Conservation (phyloP, 1,140 invertebrate species). For the Ceratina australensis region DNA sequence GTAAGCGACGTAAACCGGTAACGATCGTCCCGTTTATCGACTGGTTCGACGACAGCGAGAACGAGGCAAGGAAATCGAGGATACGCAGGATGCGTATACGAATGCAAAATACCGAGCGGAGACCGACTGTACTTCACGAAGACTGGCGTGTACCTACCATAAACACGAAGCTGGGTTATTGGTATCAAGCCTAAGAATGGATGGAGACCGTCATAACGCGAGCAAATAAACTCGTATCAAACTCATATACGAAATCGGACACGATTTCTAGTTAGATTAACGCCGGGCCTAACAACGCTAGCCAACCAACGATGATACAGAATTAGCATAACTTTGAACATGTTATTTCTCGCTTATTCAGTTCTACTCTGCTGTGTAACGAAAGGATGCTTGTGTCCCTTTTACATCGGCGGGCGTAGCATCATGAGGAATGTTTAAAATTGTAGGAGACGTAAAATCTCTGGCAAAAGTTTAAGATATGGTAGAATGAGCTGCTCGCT, state of each 20-base stretch:
- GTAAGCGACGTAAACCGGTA: constrained; percentile 50
- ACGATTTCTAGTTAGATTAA: constrained; percentile 56
- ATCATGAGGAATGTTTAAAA: constrained; percentile 11
- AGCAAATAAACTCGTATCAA: constrained; percentile 56
- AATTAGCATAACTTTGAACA: constrained; percentile 49
- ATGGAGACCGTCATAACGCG: constrained; percentile 54
- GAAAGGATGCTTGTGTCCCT: not conserved
- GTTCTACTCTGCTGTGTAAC: constrained; percentile 8
- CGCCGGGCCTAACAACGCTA: constrained; percentile 35
- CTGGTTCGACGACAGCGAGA: constrained; percentile 7
- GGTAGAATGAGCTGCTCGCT: constrained; percentile 19
- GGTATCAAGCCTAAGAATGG: constrained; percentile 56
- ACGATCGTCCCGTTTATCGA: constrained; percentile 40
- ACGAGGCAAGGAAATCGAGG: constrained; percentile 33
- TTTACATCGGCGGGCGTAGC: not conserved
- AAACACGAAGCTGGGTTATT: constrained; percentile 48
- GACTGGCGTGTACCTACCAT: too few species aligned
- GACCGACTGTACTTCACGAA: too few species aligned
- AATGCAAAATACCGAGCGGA: constrained; percentile 54
- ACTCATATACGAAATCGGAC: constrained; percentile 9
- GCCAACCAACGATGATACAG: constrained; percentile 39
- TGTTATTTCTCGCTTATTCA: constrained; percentile 1
- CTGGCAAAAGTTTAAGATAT: too few species aligned
- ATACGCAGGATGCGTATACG: constrained; percentile 21
- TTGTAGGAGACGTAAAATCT: too few species aligned